Evolutionary conservation across 2,888 invertebrate species (phyloP), one percentile per base, ranked within the genome.

Genomic region (Chymomyza caudatula): DNA sequence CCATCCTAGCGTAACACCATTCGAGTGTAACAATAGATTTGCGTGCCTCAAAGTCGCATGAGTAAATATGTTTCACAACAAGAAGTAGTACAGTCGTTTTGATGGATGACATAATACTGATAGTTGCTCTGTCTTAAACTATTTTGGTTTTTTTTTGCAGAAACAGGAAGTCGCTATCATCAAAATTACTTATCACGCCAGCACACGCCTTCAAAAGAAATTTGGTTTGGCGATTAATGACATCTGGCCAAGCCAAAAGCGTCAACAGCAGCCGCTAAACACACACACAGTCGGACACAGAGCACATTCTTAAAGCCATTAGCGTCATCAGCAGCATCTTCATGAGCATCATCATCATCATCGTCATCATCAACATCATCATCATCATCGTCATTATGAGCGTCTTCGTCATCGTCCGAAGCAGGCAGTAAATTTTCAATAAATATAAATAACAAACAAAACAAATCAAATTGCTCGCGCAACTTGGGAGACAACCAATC

Each of bases 351-450:
- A 37, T 11, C 11, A 37, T 11, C 29, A 37, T 8, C 29, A 11
- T 11, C 29, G 11, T 37, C 37, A 19, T 15, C 29, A 5, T 19
- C n/a, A 52, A 13, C 20, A 52, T 4, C 23, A 66, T 25, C 53
- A 60, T 29, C 52, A 60, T 49, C 37, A 51, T 19, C 47, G 52
- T 20, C 66, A 42, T 42, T 52, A 51, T 63, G 51, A 55, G 54
- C 69, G 19, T 57, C 29, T 2, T 37, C 29, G 11, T 37, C 29
- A 3, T 37, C 29, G 29, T 37, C 29, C 11, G 11, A 79, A 78
- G 79, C 80, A 82, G 80, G 80, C 80, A 81, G 82, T 77, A 82
- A 82, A 81, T 80, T 81, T 82, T 82, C 82, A 81, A 82, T 81
- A 81, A 81, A 81, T 80, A 82, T 82, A 78, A 82, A 77, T 78